Base-by-base conservation (phyloP, 2,888 invertebrate genomes). In the Cheilosia pagana region DNA sequence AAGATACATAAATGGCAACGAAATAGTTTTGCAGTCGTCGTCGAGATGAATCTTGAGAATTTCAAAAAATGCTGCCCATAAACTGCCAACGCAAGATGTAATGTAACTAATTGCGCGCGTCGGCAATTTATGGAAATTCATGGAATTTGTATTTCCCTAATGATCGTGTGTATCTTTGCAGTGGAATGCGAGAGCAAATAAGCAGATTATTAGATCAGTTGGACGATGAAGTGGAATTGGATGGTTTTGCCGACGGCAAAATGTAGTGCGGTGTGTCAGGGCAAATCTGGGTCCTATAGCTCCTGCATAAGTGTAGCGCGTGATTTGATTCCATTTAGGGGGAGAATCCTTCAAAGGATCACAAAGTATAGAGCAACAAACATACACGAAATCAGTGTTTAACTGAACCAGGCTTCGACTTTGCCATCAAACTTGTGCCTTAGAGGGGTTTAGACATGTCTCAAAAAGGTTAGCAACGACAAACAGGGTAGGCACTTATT, bases 1-100 rank as follows among this genome's bases (percentile, higher is more conserved):
- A 16, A 79, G 65, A 72, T 59, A 53, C 43, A 75, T 63, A 63
- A 59, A 74, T 68, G 68, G 59, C 7, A 35, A 45, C 19, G 31
- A 31, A 68, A 19, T 19, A 41, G 50, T 43, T 43, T 6, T 21
- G 31, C 45, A 57, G 50, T 23, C 19, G 23, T 1, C 10, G 35
- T 21, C 31, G n/a, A 31, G 31, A 45, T 21, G 19, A 19, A 52
- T 35, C 25, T 62, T 23, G 31, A 19, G 50, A 50, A 50, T 48
- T 48, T 19, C 12, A 25, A 50, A 25, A 50, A 50, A 48, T 45
- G 41, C 25, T n/a, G 50, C 25, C 25, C 45, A 21, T 10, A 14
- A 21, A n/a, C 12, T 7, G 16, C 16, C 14, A 3, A 16, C 45
- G 7, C 45, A 35, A 35, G 35, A 35, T 45, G 8, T n/a, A 5